A percentile compares a stretch with the other conserved stretches of the same genome.
These are phyloP conservation scores for Carcinoscorpius rotundicauda DNA, from an alignment of 1,140 invertebrate species.

Conservation along the genomic window DNA sequence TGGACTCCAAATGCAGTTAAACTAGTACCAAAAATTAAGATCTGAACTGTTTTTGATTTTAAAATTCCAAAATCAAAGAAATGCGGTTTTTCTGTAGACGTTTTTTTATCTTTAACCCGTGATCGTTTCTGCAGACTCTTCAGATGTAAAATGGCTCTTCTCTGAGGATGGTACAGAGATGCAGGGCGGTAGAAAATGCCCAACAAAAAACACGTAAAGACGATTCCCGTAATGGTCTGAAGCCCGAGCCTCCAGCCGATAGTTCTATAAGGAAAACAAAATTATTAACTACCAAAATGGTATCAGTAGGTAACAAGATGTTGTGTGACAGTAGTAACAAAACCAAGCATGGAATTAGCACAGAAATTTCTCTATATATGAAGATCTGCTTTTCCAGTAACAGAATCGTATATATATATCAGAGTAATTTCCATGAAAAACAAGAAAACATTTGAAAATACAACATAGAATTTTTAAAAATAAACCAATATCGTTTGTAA, in stretches of 20 bases:
- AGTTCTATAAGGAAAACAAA: slow-evolving; percentile 39
- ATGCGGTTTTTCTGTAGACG: slow-evolving; percentile 44
- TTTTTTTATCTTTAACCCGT: slow-evolving; percentile 47
- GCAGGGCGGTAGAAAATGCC: slow-evolving; percentile 81
- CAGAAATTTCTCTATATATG: no score
- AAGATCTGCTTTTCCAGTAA: no score
- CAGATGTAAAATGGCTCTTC: slow-evolving; percentile 70
- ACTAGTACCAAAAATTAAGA: slow-evolving; percentile 61
- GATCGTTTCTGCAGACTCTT: slow-evolving; percentile 49
- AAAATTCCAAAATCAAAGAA: slow-evolving; percentile 71
- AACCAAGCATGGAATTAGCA: no score
- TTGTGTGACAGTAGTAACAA: no score
- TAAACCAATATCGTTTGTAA: no score
- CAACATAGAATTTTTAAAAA: no score
- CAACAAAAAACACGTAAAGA: slow-evolving; percentile 70
- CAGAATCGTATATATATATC: no score
- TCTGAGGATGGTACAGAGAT: slow-evolving; percentile 74
- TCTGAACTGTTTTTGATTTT: slow-evolving; percentile 60
- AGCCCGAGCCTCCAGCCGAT: slow-evolving; percentile 72
- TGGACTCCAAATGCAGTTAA: slow-evolving; percentile 71
- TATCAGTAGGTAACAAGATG: slow-evolving; percentile 45
- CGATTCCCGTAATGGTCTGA: slow-evolving; percentile 69
- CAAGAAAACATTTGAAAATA: no score
- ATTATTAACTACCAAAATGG: slow-evolving; percentile 47
- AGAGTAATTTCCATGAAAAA: no score